Evolutionary conservation across 2,888 invertebrate genomes (phyloP).

Genomic region (Polydrusus tereticollis): DNA sequence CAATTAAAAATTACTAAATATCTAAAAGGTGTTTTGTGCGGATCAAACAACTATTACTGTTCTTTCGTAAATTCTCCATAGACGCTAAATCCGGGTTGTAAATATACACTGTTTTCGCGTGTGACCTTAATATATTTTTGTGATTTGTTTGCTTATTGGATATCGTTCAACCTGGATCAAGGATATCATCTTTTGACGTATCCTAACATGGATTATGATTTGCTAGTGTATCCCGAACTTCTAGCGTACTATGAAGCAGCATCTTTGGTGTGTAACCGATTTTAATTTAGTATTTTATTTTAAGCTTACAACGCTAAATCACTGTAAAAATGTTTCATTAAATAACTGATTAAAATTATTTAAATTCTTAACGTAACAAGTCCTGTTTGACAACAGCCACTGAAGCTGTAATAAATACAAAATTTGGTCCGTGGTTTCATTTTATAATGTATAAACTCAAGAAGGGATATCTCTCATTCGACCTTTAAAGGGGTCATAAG

Average conservation of each 20-base stretch:
- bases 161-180: background rate
- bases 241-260: slow-evolving; percentile 74
- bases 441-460: too few relatives aligned
- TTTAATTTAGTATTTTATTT: background rate
- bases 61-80: background rate
- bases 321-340: background rate
- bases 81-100: background rate
- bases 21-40: slow-evolving; percentile 11
- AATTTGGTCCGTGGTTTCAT: too few relatives aligned
- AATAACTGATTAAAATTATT: too few relatives aligned
- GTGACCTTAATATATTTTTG: background rate
- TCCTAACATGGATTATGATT: slow-evolving; percentile 74
- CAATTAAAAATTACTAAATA: slow-evolving; percentile 28
- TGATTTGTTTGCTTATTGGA: background rate
- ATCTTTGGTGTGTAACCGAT: slow-evolving; percentile 54
- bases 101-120: background rate
- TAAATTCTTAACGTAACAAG: too few relatives aligned
- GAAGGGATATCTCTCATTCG: too few relatives aligned
- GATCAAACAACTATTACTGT: background rate
- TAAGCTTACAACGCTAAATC: background rate
- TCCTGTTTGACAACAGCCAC: too few relatives aligned
- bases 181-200: slow-evolving; percentile 10
- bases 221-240: slow-evolving; percentile 75
- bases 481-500: too few relatives aligned
- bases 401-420: too few relatives aligned